phyloP scores from a whole-genome alignment of 2,888 invertebrate species.

The Prosopocoilus inquinatus region DNA sequence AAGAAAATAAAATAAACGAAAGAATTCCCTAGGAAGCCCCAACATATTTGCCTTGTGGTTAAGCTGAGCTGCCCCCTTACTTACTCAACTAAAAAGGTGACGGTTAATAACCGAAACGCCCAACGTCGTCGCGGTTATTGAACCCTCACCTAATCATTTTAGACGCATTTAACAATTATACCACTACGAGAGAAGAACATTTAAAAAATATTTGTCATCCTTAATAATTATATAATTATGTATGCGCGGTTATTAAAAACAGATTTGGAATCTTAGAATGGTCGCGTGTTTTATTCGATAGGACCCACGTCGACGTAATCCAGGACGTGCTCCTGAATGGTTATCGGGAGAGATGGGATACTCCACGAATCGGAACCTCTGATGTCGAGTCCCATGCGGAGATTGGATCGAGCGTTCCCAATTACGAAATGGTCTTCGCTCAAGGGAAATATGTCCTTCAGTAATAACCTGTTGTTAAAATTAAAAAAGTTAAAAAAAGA shows the following conservation, averaged over 20 bases:
- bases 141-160: neutral
- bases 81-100: slow-evolving; percentile 35
- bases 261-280: neutral
- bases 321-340: slow-evolving; percentile 39
- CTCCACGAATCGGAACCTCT: slow-evolving; percentile 39
- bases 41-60: slow-evolving; percentile 18
- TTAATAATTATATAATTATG: neutral
- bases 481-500: slow-evolving; percentile 8
- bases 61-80: slow-evolving; percentile 51
- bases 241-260: neutral
- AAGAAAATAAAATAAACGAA: neutral
- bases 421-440: slow-evolving; percentile 59
- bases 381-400: slow-evolving; percentile 49
- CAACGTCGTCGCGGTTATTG: slow-evolving; percentile 7
- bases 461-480: slow-evolving; percentile 51
- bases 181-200: neutral
- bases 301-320: slow-evolving; percentile 36
- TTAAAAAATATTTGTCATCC: neutral
- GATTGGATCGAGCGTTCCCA: slow-evolving; percentile 49
- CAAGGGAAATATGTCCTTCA: slow-evolving; percentile 61
- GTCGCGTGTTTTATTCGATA: slow-evolving; percentile 18
- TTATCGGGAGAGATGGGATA: slow-evolving; percentile 39
- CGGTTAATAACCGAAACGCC: slow-evolving; percentile 12
- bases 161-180: slow-evolving; percentile 6
- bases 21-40: neutral